Conservation (phyloP, 2,113 vertebrate species). For the Alethe castanea region DNA sequence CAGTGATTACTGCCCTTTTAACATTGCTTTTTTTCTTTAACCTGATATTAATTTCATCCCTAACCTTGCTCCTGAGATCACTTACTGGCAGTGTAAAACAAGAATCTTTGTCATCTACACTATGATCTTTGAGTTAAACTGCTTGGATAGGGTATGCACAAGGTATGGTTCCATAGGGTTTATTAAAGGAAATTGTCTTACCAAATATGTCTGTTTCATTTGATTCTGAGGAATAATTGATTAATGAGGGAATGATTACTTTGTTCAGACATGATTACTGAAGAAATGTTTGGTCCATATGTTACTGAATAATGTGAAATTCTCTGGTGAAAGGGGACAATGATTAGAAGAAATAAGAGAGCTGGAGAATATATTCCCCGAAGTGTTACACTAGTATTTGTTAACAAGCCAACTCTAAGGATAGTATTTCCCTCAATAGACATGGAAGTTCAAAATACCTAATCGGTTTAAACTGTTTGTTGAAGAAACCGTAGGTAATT, state of each 20-base stretch:
- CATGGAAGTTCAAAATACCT: constrained; percentile 58
- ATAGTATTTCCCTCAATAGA: constrained; percentile 59
- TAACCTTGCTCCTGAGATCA: constrained; percentile 59
- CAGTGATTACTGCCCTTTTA: background rate
- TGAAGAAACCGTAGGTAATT: constrained; percentile 41
- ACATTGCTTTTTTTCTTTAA: background rate
- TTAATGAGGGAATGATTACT: constrained; percentile 81
- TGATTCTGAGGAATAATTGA: constrained; percentile 75
- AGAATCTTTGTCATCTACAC: constrained; percentile 30
- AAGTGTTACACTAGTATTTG: constrained; percentile 67
- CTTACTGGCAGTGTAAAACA: constrained; percentile 63
- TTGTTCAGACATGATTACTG: constrained; percentile 78
- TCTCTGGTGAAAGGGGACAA: constrained; percentile 71
- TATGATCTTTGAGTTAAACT: constrained; percentile 59
- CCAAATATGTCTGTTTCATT: constrained; percentile 72
- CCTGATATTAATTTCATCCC: constrained; percentile 1
- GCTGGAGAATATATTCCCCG: constrained; percentile 75
- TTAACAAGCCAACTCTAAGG: constrained; percentile 68
- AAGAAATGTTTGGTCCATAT: constrained; percentile 78
- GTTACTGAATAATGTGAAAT: constrained; percentile 76
- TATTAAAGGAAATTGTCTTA: constrained; percentile 75
- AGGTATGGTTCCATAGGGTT: constrained; percentile 67
- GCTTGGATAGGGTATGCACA: constrained; percentile 15
- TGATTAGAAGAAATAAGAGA: constrained; percentile 82
- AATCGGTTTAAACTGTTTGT: constrained; percentile 50